A percentile compares a stretch with the other conserved stretches of the same genome.
Evolutionary conservation across 2,113 vertebrate genomes (phyloP).

Genomic region (Lutjanus erythropterus): DNA sequence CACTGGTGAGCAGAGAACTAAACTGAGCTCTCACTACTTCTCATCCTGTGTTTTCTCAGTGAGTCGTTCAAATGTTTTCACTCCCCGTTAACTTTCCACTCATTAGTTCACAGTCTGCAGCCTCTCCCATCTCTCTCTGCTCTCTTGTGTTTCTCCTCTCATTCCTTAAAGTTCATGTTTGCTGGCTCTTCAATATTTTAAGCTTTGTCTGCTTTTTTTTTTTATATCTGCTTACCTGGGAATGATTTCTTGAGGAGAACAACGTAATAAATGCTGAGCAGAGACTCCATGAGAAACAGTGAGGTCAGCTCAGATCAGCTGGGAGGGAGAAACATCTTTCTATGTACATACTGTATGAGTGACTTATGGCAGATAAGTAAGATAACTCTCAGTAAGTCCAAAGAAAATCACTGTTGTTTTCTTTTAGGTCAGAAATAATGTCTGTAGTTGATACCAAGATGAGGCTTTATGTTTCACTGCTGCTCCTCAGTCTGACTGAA

Average conservation of each 20-base stretch:
- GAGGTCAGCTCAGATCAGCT: neutral
- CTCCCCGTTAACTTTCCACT: constrained; percentile 2
- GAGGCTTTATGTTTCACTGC: constrained; percentile 4
- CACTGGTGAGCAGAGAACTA: too few relatives aligned
- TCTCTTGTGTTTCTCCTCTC: neutral
- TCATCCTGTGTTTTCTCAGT: neutral
- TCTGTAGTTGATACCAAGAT: neutral
- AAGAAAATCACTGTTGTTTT: neutral
- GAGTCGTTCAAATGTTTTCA: too few relatives aligned
- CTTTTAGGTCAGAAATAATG: neutral
- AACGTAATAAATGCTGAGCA: neutral
- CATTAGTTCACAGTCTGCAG: constrained; percentile 6
- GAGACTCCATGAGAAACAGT: neutral
- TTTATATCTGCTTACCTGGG: neutral
- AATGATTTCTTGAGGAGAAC: neutral
- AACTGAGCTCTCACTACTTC: neutral
- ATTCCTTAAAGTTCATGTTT: neutral
- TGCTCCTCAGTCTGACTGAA: neutral
- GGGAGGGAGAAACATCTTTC: neutral
- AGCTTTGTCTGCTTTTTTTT: constrained; percentile 1
- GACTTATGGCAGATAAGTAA: too few relatives aligned
- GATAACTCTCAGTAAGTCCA: too few relatives aligned
- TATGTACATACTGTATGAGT: neutral
- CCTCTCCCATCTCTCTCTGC: constrained; percentile 1
- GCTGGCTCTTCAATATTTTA: neutral